phyloP scores from a whole-genome alignment of 2,797 vertebrate genomes.

The Adrianichthys oophorus region DNA sequence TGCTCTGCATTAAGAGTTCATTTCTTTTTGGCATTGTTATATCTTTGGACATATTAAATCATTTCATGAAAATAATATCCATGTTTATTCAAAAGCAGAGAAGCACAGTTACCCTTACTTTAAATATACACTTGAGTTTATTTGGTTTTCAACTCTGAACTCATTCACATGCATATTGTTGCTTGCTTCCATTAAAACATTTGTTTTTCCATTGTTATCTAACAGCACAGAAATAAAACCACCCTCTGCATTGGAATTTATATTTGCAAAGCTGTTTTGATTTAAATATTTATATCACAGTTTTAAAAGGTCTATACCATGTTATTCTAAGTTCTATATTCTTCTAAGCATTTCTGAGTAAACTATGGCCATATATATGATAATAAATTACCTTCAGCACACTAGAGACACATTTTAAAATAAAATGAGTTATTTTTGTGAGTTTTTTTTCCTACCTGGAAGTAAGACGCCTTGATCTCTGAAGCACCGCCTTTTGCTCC shows the following conservation, averaged over 20 bases:
- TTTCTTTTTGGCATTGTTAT: not conserved
- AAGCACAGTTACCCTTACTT: not conserved
- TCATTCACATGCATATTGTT: slow-evolving; percentile 28
- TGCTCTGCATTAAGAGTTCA: too few relatives aligned
- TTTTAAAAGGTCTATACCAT: too few relatives aligned
- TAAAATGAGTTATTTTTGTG: too few relatives aligned
- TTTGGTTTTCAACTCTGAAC: slow-evolving; percentile 6
- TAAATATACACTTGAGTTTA: slow-evolving; percentile 3
- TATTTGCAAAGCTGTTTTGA: slow-evolving; percentile 19
- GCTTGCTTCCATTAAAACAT: slow-evolving; percentile 17
- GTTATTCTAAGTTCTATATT: too few relatives aligned
- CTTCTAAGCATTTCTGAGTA: too few relatives aligned
- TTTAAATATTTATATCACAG: not conserved
- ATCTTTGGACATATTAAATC: not conserved
- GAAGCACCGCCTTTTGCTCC: too few relatives aligned
- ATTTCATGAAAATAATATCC: not conserved
- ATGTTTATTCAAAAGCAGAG: slow-evolving; percentile 1
- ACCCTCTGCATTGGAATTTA: slow-evolving; percentile 9
- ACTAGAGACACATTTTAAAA: too few relatives aligned
- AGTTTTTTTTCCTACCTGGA: too few relatives aligned
- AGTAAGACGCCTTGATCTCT: too few relatives aligned
- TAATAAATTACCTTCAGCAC: too few relatives aligned
- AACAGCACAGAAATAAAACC: slow-evolving; percentile 2
- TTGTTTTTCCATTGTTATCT: slow-evolving; percentile 11
- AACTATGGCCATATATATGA: too few relatives aligned